Evolutionary conservation across 92 coral and sea anemone genomes (phyloP).

Genomic region (Epizoanthus fatuus): DNA sequence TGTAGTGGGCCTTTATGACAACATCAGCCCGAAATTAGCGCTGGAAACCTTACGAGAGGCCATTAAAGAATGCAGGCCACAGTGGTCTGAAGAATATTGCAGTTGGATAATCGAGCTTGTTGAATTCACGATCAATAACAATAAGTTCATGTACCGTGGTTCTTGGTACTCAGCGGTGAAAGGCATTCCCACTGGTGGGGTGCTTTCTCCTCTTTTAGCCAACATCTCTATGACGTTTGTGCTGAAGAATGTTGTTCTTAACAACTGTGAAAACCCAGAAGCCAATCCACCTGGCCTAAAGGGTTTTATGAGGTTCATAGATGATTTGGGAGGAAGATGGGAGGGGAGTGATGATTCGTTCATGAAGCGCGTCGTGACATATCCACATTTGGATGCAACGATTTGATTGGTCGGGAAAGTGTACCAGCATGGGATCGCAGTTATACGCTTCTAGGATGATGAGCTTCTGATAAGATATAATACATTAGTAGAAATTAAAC

Average conservation of each 20-base stretch:
- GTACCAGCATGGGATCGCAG: no score
- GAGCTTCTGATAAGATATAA: no score
- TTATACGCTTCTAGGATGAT: no score
- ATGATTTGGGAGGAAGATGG: conserved; percentile 4
- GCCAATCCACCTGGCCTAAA: conserved; percentile 7
- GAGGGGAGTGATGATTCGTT: background rate
- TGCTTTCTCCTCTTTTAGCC: background rate
- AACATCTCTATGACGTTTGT: conserved; percentile 8
- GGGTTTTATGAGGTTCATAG: conserved; percentile 27
- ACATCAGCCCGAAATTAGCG: conserved; percentile 3
- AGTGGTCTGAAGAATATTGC: no score
- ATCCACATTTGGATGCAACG: no score
- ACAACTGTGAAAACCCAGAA: background rate
- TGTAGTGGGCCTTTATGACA: conserved; percentile 15
- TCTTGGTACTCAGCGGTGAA: background rate
- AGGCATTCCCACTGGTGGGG: conserved; percentile 18
- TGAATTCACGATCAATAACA: no score
- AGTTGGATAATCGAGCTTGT: no score
- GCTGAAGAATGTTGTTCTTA: conserved; percentile 12
- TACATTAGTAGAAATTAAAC: no score
- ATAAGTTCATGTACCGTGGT: no score
- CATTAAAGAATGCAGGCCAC: no score
- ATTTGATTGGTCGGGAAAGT: no score
- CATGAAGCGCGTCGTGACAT: no score
- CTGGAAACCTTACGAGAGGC: background rate